Conservation (phyloP, 2,113 vertebrate genomes). For the Sander lucioperca region DNA sequence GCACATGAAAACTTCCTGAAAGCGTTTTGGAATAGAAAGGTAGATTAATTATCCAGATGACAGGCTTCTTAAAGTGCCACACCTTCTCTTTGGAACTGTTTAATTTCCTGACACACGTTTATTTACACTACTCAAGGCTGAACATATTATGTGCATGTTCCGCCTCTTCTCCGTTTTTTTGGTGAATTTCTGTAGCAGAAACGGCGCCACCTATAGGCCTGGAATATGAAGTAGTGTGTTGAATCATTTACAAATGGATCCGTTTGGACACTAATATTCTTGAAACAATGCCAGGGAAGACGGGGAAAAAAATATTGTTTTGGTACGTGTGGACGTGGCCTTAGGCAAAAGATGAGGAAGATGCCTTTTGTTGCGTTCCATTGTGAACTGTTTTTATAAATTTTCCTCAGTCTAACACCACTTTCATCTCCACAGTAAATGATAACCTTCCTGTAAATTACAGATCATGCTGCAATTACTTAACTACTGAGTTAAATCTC, state of each 20-base stretch:
- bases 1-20: background rate
- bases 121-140: slow-evolving; percentile 33
- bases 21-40: slow-evolving; percentile 6
- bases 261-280: too few species aligned
- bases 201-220: too few species aligned
- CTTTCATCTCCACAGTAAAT: slow-evolving; percentile 57
- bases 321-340: too few species aligned
- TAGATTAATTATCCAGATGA: slow-evolving; percentile 23
- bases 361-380: slow-evolving; percentile 5
- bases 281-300: too few species aligned
- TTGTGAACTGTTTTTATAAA: slow-evolving; percentile 29
- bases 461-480: slow-evolving; percentile 57
- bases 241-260: too few species aligned
- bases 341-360: slow-evolving; percentile 19
- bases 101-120: slow-evolving; percentile 28
- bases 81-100: slow-evolving; percentile 7
- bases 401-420: background rate
- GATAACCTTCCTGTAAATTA: slow-evolving; percentile 52
- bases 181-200: too few species aligned
- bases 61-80: background rate
- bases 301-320: too few species aligned
- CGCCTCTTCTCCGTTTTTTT: too few species aligned
- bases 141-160: background rate
- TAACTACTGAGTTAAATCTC: slow-evolving; percentile 59
- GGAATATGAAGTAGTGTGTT: too few species aligned